Base-by-base conservation (phyloP, 2,113 vertebrate species). In the Bufo gargarizans region DNA sequence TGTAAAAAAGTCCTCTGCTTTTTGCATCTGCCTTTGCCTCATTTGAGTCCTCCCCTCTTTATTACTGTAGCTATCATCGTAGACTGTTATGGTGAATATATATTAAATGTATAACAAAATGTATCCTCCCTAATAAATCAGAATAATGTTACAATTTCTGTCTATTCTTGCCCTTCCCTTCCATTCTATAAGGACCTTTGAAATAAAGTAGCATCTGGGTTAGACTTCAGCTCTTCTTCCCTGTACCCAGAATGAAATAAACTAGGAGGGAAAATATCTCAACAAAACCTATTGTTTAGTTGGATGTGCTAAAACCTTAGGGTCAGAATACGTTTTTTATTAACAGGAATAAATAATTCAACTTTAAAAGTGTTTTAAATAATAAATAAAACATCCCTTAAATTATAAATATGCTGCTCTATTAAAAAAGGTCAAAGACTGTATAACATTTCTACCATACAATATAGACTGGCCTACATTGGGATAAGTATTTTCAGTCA, bases 321-420 rank as follows among this genome's bases (percentile, higher is more conserved):
- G 67, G 13, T 22, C 10, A 71, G 22, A 33, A 33, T 71, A 10
- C 22, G 0, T 71, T 78, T 78, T 55, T 49, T 50, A 12, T 10
- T 55, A 78, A 50, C 10, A 12, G 19, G 19, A 78, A 78, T 78
- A 78, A 78, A 78, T 78, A 78, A 55, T 78, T 78, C 20, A 78
- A 10, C 77, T 22, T n/a, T 53, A 55, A 55, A 78, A 55, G 7
- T n/a, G 77, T n/a, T 78, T 53, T 78, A 78, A 55, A 78, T 78
- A 78, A 78, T 55, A 2, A 22, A 78, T 78, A 55, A 78, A 78
- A 78, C 56, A 78, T n/a, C 19, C 49, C 17, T 50, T 78, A 55
- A 55, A 78, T 78, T n/a, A 78, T 78, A 78, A n/a, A 78, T 78
- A 55, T 78, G 19, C 11, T n/a, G 22, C 19, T 1, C 77, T 50